Conservation (phyloP, 35 echinoderm and acorn worm genomes). For the Eucidaris tribuloides region DNA sequence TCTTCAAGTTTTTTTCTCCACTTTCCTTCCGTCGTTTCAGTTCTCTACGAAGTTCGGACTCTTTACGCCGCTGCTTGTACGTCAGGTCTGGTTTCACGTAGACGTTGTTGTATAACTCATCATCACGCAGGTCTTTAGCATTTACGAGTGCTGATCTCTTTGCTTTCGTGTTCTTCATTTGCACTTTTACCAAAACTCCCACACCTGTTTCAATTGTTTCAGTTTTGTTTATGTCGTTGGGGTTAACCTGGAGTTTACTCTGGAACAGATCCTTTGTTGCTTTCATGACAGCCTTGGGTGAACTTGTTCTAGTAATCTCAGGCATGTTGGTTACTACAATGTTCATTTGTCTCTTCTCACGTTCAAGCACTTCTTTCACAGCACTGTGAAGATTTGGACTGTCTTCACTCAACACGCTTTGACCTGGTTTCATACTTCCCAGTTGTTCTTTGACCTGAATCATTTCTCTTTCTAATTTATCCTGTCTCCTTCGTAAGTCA, state of each 20-base stretch:
- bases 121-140: background rate
- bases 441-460: background rate
- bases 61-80: background rate
- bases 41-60: background rate
- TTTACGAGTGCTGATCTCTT: background rate
- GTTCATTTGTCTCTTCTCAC: slow-evolving; percentile 2
- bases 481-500: too few relatives aligned
- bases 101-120: background rate
- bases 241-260: background rate
- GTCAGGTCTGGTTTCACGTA: background rate
- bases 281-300: background rate
- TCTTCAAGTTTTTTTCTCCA: too few relatives aligned
- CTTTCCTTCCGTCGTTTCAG: background rate
- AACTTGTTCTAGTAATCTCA: background rate
- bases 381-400: background rate
- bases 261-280: background rate
- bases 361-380: background rate
- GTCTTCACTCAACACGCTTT: background rate
- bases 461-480: background rate
- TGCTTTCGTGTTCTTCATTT: too few relatives aligned
- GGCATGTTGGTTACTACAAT: background rate
- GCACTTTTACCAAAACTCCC: background rate
- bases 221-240: background rate
- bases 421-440: background rate
- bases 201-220: background rate